A percentile compares a stretch with the other conserved stretches of the same genome.
phyloP scores from a whole-genome alignment of 2,797 vertebrate genomes.

The Sebastes miniatus region DNA sequence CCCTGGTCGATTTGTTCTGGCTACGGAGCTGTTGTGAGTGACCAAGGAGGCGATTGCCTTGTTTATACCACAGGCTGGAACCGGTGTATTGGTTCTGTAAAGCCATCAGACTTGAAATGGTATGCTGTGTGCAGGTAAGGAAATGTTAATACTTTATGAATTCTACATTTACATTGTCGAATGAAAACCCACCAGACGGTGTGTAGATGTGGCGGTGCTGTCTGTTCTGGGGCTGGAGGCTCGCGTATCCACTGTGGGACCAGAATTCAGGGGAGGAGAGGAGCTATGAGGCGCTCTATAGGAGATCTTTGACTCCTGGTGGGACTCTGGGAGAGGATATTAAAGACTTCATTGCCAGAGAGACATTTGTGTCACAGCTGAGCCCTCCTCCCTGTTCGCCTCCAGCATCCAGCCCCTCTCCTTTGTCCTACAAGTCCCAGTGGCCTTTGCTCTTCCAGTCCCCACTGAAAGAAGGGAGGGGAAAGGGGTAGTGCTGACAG shows the following conservation, averaged over 20 bases:
- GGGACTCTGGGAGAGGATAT: conserved; percentile 37
- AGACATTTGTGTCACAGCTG: conserved; percentile 76
- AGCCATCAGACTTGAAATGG: not conserved
- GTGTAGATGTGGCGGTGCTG: not conserved
- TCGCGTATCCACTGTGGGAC: conserved; percentile 5
- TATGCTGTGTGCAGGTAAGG: not conserved
- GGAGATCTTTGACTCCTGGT: conserved; percentile 35
- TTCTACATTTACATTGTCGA: not conserved
- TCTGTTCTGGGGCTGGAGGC: not conserved
- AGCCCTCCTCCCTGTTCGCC: conserved; percentile 61
- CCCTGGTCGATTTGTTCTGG: not conserved
- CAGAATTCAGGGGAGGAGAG: conserved; percentile 14
- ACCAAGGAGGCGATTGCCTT: not conserved
- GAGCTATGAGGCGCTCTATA: not conserved
- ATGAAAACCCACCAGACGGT: not conserved
- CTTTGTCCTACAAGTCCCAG: conserved; percentile 72
- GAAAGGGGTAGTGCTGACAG: not conserved
- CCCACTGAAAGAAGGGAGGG: not conserved
- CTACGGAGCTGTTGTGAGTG: not conserved
- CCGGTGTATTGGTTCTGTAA: not conserved
- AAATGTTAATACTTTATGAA: not conserved
- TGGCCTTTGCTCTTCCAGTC: conserved; percentile 52
- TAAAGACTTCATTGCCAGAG: conserved; percentile 58
- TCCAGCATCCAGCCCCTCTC: conserved; percentile 58
- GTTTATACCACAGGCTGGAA: not conserved